Conservation (phyloP, 2,888 invertebrate genomes). For the Drosophila kokeensis region DNA sequence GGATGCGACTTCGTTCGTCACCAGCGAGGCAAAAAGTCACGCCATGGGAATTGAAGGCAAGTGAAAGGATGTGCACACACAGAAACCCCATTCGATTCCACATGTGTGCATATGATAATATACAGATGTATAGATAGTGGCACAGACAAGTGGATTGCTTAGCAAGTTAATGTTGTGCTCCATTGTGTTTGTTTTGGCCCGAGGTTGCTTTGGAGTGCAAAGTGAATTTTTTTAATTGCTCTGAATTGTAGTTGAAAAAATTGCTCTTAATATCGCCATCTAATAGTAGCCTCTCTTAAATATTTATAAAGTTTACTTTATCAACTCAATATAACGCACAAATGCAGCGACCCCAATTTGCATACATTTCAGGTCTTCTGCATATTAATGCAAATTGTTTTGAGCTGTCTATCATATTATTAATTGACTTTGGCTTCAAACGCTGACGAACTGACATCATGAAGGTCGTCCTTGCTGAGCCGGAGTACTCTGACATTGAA, state of each 20-base stretch:
- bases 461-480: constrained; percentile 46
- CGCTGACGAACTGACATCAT: constrained; percentile 32
- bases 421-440: constrained; percentile 65
- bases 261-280: background rate
- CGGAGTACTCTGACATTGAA: constrained; percentile 63
- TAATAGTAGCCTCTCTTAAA: background rate
- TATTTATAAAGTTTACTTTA: background rate
- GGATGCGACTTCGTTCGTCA: constrained; percentile 49
- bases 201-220: constrained; percentile 5
- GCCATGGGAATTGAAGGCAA: constrained; percentile 43
- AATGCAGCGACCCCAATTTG: constrained; percentile 40
- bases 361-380: constrained; percentile 43
- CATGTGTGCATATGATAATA: constrained; percentile 34
- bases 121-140: constrained; percentile 34
- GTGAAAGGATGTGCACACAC: constrained; percentile 18
- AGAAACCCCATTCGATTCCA: background rate
- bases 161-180: constrained; percentile 31
- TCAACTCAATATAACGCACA: background rate
- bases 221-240: background rate
- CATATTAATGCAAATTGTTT: constrained; percentile 68
- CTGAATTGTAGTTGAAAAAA: background rate
- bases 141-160: constrained; percentile 27
- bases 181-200: constrained; percentile 18
- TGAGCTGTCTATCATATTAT: constrained; percentile 62
- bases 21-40: constrained; percentile 51